A percentile compares a stretch with the other conserved stretches of the same genome.
Evolutionary conservation across 2,888 invertebrate genomes (phyloP).

Genomic region (Papilio demoleus): DNA sequence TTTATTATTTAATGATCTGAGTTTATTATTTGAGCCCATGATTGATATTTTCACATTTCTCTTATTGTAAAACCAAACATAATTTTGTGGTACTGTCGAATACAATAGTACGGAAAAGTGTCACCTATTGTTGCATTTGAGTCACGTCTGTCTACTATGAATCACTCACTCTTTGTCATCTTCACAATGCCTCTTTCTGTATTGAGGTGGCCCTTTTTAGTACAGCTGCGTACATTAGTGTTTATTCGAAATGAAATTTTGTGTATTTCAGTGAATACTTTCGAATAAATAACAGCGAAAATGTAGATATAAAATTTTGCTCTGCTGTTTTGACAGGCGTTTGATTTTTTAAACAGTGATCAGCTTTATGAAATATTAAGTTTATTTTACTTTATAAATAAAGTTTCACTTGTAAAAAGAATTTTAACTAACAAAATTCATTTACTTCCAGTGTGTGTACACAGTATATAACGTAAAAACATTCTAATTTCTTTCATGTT

Average conservation of each 20-base stretch:
- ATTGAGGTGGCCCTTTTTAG: constrained; percentile 14
- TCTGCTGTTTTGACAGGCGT: not conserved
- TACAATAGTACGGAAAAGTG: constrained; percentile 7
- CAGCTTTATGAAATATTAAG: too few relatives aligned
- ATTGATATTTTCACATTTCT: not conserved
- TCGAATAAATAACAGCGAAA: not conserved
- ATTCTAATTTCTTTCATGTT: not conserved
- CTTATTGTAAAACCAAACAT: not conserved
- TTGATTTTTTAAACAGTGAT: too few relatives aligned
- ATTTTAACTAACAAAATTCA: too few relatives aligned
- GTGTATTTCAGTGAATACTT: not conserved
- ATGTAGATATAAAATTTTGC: not conserved
- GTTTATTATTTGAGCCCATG: too few relatives aligned
- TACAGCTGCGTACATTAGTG: not conserved
- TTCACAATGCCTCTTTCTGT: constrained; percentile 24
- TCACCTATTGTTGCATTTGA: constrained; percentile 19
- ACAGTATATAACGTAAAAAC: too few relatives aligned
- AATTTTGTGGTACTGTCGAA: not conserved
- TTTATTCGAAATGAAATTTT: constrained; percentile 17
- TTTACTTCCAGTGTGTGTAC: too few relatives aligned
- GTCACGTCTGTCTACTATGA: constrained; percentile 31
- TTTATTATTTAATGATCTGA: too few relatives aligned
- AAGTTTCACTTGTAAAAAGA: too few relatives aligned
- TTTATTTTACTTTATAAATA: too few relatives aligned
- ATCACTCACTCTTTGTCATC: constrained; percentile 32